Evolutionary conservation across 2,113 vertebrate species (phyloP).

Genomic region (Beaufortia kweichowensis): DNA sequence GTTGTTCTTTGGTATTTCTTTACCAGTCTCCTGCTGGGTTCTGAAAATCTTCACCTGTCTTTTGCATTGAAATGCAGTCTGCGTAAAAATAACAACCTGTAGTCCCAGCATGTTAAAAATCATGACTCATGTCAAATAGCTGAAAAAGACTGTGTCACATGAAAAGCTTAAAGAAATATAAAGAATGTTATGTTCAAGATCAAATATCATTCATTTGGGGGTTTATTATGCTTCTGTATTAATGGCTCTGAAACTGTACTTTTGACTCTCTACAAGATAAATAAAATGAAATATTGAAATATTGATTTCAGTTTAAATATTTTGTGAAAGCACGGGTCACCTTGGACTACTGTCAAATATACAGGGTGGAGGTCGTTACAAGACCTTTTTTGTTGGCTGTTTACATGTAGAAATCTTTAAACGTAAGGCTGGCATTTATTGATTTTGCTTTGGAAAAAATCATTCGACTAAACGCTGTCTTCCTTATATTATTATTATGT

Average conservation of each 20-base stretch:
- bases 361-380: too few relatives aligned
- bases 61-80: constrained; percentile 4
- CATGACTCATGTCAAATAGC: not conserved
- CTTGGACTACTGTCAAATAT: too few relatives aligned
- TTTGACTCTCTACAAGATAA: not conserved
- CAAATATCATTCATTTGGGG: too few relatives aligned
- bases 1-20: constrained; percentile 15
- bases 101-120: not conserved
- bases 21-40: not conserved
- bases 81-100: constrained; percentile 10
- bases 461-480: too few relatives aligned
- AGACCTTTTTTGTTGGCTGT: too few relatives aligned
- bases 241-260: not conserved
- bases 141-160: not conserved
- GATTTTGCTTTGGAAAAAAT: too few relatives aligned
- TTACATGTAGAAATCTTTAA: too few relatives aligned
- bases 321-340: not conserved
- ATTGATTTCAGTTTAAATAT: not conserved
- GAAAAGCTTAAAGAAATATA: not conserved
- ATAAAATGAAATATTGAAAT: not conserved
- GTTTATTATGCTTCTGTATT: too few relatives aligned
- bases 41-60: not conserved
- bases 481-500: too few relatives aligned
- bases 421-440: too few relatives aligned
- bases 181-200: too few relatives aligned